phyloP scores from a whole-genome alignment of 2,797 vertebrate genomes.

The Mallotus villosus region DNA sequence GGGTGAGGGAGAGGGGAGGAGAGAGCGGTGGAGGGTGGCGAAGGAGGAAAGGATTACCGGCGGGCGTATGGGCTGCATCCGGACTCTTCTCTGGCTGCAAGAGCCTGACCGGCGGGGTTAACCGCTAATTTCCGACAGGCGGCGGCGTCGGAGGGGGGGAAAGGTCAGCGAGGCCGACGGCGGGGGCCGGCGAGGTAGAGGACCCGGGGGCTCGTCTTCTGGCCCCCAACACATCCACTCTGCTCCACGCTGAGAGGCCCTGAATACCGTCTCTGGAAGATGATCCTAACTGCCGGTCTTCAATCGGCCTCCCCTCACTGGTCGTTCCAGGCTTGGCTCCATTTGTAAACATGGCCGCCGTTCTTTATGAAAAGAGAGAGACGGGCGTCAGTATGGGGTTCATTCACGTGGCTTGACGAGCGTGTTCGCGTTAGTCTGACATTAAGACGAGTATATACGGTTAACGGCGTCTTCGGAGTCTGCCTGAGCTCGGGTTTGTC shows the following conservation, averaged over 20 bases:
- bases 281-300: too few species aligned
- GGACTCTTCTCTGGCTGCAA: slow-evolving; percentile 34
- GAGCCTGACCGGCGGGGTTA: slow-evolving; percentile 43
- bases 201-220: not conserved
- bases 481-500: too few species aligned
- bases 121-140: slow-evolving; percentile 34
- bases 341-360: not conserved
- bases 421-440: too few species aligned
- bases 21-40: slow-evolving; percentile 15
- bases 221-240: not conserved
- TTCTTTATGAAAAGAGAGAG: too few species aligned
- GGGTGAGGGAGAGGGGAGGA: not conserved
- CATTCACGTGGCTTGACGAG: too few species aligned
- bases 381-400: too few species aligned
- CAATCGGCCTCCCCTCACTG: not conserved
- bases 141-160: slow-evolving; percentile 29
- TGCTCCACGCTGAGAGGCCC: not conserved
- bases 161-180: not conserved
- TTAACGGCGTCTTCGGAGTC: too few species aligned
- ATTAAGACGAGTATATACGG: too few species aligned
- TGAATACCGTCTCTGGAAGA: not conserved
- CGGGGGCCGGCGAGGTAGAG: not conserved
- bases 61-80: not conserved
- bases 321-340: not conserved
- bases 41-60: slow-evolving; percentile 11